Evolutionary conservation across 2,888 invertebrate genomes (phyloP).

Genomic region (Xestoiulus laeticollis): DNA sequence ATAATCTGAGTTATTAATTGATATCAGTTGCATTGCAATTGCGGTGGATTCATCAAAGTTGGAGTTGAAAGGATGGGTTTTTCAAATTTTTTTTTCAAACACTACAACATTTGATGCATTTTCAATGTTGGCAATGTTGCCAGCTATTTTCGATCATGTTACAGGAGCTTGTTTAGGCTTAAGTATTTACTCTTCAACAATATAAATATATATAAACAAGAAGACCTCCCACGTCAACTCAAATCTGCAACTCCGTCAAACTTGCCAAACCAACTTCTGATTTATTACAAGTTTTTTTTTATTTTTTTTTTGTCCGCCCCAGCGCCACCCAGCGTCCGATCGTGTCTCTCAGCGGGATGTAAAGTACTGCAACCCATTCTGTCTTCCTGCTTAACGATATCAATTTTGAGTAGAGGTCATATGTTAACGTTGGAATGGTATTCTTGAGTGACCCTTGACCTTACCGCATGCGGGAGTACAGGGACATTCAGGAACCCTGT

Average conservation of each 20-base stretch:
- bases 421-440: neutral
- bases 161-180: neutral
- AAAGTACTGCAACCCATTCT: neutral
- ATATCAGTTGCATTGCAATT: conserved; percentile 40
- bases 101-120: neutral
- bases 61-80: conserved; percentile 34
- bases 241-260: conserved; percentile 27
- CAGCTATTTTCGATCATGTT: conserved; percentile 30
- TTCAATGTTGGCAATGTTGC: neutral
- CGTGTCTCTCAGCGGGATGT: neutral
- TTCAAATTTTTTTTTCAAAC: neutral
- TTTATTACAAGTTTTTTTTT: neutral
- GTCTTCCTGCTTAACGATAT: neutral
- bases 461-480: neutral
- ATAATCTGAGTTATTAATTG: conserved; percentile 38
- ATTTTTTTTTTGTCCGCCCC: neutral
- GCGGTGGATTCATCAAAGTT: conserved; percentile 29
- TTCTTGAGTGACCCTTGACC: neutral
- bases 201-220: conserved; percentile 30
- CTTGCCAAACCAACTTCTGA: conserved; percentile 41
- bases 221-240: conserved; percentile 19
- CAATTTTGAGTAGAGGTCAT: neutral
- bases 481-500: too few relatives aligned
- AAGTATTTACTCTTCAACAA: neutral
- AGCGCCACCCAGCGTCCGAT: conserved; percentile 39